Base-by-base conservation (phyloP, 2,797 vertebrate genomes). In the Sebastes steindachneri region DNA sequence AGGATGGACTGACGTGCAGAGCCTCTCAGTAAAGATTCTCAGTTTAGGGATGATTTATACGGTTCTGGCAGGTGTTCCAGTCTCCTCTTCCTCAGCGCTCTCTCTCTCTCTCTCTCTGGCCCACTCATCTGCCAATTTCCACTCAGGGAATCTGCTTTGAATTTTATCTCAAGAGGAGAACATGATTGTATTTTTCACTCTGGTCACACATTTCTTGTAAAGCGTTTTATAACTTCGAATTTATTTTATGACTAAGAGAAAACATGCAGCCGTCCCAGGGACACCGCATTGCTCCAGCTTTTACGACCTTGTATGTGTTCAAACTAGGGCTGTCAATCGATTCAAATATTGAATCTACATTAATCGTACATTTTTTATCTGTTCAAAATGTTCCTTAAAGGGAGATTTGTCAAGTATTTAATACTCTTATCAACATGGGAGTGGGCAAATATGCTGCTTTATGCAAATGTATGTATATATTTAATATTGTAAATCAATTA, bases 141-240 rank as follows among this genome's bases (percentile, higher is more conserved):
- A 77, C 26, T 67, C 51, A 2, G 41, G n/a, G 69, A 77, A 68
- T 72, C 54, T 83, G 66, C 63, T 80, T 80, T 86, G 79, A 74
- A 76, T 79, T 83, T 26, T 25, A 12, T 82, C 63, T 60, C 9
- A 45, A 54, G 51, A 53, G 64, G 26, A 65, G 55, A 84, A 76
- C 28, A 19, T 23, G 15, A 60, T 62, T 82, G 54, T 21, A 57
- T 81, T 86, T 51, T 51, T 75, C 54, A 9, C 23, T 19, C 17
- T 4, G 8, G 65, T 64, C 68, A 35, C 29, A 35, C 25, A 35
- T 74, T 68, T 82, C 23, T 31, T 19, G 48, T 62, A 23, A 51
- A 37, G 58, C 21, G 33, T 86, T 67, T 70, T n/a, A 69, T 80
- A 41, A 84, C 75, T 54, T 81, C 0, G 55, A n/a, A 71, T 68